Evolutionary conservation across 2,888 invertebrate genomes (phyloP), one percentile per base, ranked within the genome.

Genomic region (Oscheius sp.): DNA sequence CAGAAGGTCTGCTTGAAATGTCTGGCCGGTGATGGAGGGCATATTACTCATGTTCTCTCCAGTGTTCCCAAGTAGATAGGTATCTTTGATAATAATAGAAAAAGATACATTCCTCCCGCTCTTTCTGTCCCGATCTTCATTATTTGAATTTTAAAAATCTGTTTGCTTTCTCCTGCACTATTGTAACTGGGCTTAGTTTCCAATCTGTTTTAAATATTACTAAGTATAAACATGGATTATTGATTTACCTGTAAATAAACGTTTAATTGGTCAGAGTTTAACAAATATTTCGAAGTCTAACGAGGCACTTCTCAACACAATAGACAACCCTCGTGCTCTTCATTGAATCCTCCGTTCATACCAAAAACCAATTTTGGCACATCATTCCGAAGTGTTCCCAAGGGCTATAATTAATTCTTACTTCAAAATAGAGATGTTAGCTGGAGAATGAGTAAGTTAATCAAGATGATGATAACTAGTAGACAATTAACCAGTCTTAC

Each of bases 1-100:
- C 76, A 74, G 51, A 72, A 71, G 26, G 77, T 76, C 22, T 80
- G 80, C 41, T 64, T 76, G 49, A 76, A 78, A 69, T 80, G 80
- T 64, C 63, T 80, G 30, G 74, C 73, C 22, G 80, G 77, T 26
- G 80, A 80, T 51, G 69, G 73, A 24, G 77, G 77, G 12, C 80
- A 80, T 66, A 78, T 80, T 64, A 77, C 77, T 2, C 80, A 80
- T 61, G 68, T 78, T 9, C 70, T 80, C 24, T 70, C 74, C 8
- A 69, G 68, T 30, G 17, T 74, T 44, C 57, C 75, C 22, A 71
- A 73, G 36, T 59, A 45, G 32, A 44, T 24, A 26, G 14, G 20
- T 17, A 20, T 41, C 5, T 6, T 20, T 41, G 5, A 4, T n/a
- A 26, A 14, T 50, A 28, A 24, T 17, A 28, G 41, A 41, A 41